Percentiles rank a stretch among this genome's conserved stretches.
phyloP scores from a whole-genome alignment of 2,888 invertebrate genomes.

The Melanophora roralis region DNA sequence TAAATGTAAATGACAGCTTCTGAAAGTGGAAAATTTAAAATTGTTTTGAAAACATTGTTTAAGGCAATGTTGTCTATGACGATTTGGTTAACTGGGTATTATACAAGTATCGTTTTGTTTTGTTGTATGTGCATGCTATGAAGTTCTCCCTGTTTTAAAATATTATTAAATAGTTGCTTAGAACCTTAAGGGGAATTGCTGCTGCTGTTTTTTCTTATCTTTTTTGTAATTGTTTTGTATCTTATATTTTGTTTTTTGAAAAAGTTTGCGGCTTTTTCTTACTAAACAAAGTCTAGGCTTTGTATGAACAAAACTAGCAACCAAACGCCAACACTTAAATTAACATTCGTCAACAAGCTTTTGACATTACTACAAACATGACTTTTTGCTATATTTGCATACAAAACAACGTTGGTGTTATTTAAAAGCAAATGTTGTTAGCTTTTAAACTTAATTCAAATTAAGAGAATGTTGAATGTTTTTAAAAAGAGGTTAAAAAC shows the following conservation, averaged over 20 bases:
- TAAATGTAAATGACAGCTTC: too few relatives aligned
- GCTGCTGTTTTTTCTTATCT: background rate
- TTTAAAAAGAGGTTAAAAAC: too few relatives aligned
- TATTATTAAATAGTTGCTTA: constrained; percentile 40
- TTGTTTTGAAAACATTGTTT: too few relatives aligned
- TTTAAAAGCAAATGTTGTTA: constrained; percentile 10
- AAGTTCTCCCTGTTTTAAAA: constrained; percentile 1
- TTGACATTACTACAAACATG: constrained; percentile 3
- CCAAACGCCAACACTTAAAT: constrained; percentile 33
- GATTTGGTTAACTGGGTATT: too few relatives aligned
- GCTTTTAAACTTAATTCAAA: constrained; percentile 37
- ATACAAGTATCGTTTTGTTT: background rate
- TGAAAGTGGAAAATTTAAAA: too few relatives aligned
- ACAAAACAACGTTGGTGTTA: constrained; percentile 35
- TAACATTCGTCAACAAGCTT: constrained; percentile 10
- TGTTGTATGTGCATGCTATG: too few relatives aligned
- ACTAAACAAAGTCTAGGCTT: background rate
- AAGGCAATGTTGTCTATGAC: too few relatives aligned
- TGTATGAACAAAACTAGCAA: background rate
- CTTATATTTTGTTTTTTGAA: background rate
- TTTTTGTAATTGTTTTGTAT: background rate
- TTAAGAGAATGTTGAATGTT: constrained; percentile 42
- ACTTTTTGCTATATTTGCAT: background rate
- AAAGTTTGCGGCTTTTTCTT: too few relatives aligned
- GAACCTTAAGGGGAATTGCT: constrained; percentile 4